Percentiles rank a stretch among this genome's conserved stretches.
Conservation (phyloP, 2,113 vertebrate genomes). For the Pagrus major region DNA sequence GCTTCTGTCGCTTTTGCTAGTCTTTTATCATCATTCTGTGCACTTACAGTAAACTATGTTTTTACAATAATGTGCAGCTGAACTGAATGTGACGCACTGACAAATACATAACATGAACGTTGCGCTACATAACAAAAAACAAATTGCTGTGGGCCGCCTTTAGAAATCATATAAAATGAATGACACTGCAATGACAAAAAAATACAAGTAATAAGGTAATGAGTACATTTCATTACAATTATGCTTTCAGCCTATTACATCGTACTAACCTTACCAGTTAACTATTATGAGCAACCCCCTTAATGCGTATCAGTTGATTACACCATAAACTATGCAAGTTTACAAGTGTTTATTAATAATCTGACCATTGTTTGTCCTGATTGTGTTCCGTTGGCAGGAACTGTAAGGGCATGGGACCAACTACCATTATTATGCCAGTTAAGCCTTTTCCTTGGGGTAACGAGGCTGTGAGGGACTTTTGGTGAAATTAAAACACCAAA, state of each 20-base stretch:
- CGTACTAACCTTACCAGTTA: background rate
- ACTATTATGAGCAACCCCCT: constrained; percentile 1
- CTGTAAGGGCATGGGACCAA: constrained; percentile 64
- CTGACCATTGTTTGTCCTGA: constrained; percentile 64
- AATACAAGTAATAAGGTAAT: background rate
- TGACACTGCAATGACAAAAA: background rate
- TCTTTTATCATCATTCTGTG: background rate
- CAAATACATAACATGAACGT: background rate
- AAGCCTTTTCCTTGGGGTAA: constrained; percentile 44
- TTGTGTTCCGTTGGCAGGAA: constrained; percentile 64
- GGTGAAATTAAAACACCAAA: constrained; percentile 54
- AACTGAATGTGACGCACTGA: background rate
- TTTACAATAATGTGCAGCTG: background rate
- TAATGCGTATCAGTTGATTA: constrained; percentile 46
- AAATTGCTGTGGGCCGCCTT: background rate
- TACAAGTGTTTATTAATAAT: constrained; percentile 70
- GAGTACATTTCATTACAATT: background rate
- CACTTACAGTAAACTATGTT: background rate
- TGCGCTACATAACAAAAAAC: background rate
- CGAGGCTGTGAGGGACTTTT: constrained; percentile 41
- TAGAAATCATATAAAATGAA: background rate
- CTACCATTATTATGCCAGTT: constrained; percentile 64
- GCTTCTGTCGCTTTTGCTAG: background rate
- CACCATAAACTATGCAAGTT: constrained; percentile 48
- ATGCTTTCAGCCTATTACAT: background rate